Base-by-base conservation (phyloP, 2,888 invertebrate species). In the Drosophila atripex region DNA sequence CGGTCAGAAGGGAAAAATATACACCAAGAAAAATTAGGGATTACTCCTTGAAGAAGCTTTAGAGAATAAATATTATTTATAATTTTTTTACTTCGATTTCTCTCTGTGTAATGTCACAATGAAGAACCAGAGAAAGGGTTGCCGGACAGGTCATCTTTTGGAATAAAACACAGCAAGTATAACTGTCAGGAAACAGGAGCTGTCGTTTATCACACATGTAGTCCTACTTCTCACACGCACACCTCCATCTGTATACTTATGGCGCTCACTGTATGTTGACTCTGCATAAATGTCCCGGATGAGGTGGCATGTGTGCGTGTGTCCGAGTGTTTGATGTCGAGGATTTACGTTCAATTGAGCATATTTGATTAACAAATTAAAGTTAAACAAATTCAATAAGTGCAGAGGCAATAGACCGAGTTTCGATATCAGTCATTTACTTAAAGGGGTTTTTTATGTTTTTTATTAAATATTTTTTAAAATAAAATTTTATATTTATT, bases 151-250 rank as follows among this genome's bases (percentile, higher is more conserved):
- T 75, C 71, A 56, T 61, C 54, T 57, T 63, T 59, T 51, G 39
- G 46, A 45, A 39, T 39, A 55, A 63, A 66, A 68, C 68, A 73
- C 60, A 64, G 59, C 68, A 72, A 64, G 75, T 64, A 72, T 76
- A 64, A 72, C 63, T 75, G 75, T 75, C 75, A 63, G 49, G 66
- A 63, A 56, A 55, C 61, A 56, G 66, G 58, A 63, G 56, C 59
- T 60, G 64, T 65, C 74, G 74, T 75, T 75, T 75, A 71, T 75
- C 71, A 75, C 71, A 66, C 69, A 73, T 35, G 52, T 53, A 32
- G 16, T 43, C 59, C 51, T 43, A 55, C n/a, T n/a, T n/a, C n/a
- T n/a, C n/a, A n/a, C n/a, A n/a, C n/a, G n/a, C n/a, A n/a, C 41
- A 35, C 9, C 35, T 41, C 32, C 30, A 59, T n/a, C 30, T 14